Base-by-base conservation (phyloP, 2,888 invertebrate species). In the Andrena bicolor region DNA sequence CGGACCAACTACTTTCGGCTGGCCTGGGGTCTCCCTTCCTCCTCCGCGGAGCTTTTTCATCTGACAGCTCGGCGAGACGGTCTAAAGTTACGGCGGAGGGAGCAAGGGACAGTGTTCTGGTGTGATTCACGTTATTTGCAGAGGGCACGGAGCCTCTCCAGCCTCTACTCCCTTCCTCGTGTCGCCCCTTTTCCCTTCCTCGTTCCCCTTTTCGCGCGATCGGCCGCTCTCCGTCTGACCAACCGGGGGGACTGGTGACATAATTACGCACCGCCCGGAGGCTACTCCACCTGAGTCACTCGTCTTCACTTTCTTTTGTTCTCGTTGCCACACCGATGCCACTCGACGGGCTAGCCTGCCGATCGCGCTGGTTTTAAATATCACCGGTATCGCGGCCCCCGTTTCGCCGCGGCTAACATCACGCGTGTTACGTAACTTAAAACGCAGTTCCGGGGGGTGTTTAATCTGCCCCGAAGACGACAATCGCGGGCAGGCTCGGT, bases 281-380 rank as follows among this genome's bases (percentile, higher is more conserved):
- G 90, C 90, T 90, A 88, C 88, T 90, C 86, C 90, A 90, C 90
- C 90, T 90, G 90, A 91, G 90, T 92, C 93, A 92, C 90, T 91
- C 90, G 90, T 90, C 89, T 88, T 90, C 87, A 74, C 88, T 89
- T 90, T 90, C 90, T 92, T 91, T 92, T 91, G 90, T 91, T 86
- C 86, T 86, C 83, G 76, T 79, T 84, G 76, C 32, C 64, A 51
- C 60, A 61, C 66, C 60, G 79, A 83, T 77, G 77, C 64, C 53
- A 51, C 76, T 73, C 79, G 66, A 80, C 63, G 32, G 56, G 53
- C 69, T 30, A 58, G 48, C 41, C 28, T 26, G 26, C 4, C 82
- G 76, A 83, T 83, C 78, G 66, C 41, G 66, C 63, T 41, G 83
- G 84, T 83, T 83, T 83, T 83, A 70, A 83, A 76, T 80, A 83